Evolutionary conservation across 1,140 invertebrate genomes (phyloP).

Genomic region (Lordiphosa stackelbergi): DNA sequence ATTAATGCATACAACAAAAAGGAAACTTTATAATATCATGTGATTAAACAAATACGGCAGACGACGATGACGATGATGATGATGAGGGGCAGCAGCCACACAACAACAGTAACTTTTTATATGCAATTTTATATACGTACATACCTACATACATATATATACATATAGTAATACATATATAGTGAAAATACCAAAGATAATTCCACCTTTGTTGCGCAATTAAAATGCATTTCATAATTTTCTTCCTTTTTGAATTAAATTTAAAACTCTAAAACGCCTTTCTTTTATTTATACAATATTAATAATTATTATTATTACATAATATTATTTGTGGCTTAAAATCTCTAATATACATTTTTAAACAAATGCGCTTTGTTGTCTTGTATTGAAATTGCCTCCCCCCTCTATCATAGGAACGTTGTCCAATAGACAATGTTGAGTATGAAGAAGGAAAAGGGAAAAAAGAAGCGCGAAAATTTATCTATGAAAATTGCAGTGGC

Average conservation of each 20-base stretch:
- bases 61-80: slow-evolving; percentile 17
- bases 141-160: slow-evolving; percentile 42
- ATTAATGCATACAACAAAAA: slow-evolving; percentile 52
- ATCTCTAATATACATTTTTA: slow-evolving; percentile 74
- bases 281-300: slow-evolving; percentile 65
- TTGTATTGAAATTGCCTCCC: slow-evolving; percentile 20
- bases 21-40: slow-evolving; percentile 59
- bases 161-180: slow-evolving; percentile 51
- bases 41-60: slow-evolving; percentile 46
- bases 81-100: slow-evolving; percentile 13
- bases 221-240: slow-evolving; percentile 66
- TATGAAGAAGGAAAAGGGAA: slow-evolving; percentile 92
- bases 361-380: slow-evolving; percentile 67
- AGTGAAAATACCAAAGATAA: slow-evolving; percentile 73
- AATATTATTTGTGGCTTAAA: slow-evolving; percentile 64
- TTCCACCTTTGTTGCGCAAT: slow-evolving; percentile 74
- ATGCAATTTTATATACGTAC: slow-evolving; percentile 34
- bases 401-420: slow-evolving; percentile 83
- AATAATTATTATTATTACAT: slow-evolving; percentile 49
- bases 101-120: slow-evolving; percentile 55
- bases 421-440: slow-evolving; percentile 93
- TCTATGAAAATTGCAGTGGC: slow-evolving; percentile 91
- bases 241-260: slow-evolving; percentile 56
- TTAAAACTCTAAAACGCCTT: slow-evolving; percentile 55
- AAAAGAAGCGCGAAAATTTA: slow-evolving; percentile 91